Evolutionary conservation across 2,797 vertebrate genomes (phyloP), one percentile per base, ranked within the genome.

Genomic region (Tarsius wallacei): DNA sequence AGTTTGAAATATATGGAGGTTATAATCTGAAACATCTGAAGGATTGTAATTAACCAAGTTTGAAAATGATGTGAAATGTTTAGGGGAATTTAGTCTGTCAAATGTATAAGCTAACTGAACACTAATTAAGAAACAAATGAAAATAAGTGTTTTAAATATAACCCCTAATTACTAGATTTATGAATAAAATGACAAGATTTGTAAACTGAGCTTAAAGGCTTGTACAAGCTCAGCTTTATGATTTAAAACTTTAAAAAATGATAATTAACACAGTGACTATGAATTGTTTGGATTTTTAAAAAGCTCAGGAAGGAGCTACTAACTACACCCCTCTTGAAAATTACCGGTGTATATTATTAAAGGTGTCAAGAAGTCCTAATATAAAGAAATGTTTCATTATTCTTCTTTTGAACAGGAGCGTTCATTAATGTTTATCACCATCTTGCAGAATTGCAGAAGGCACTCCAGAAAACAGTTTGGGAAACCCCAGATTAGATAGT

Each of bases 71-170:
- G 22, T 91, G 78, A 96, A 94, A 93, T 87, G 42, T 70, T 91
- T 89, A 83, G 5, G 19, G 31, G 26, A 86, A 86, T 74, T 82
- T 59, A 78, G 14, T 71, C 51, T 87, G 42, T 84, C 36, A 91
- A 95, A 80, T 66, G 21, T 84, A 80, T 57, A 61, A 87, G 31
- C 22, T 82, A 95, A 96, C 0, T 93, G 76, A 85, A 93, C 28
- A 88, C 28, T 80, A 77, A 76, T 81, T 87, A 63, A 89, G 26
- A 70, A 97, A 95, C 19, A 94, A 95, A 87, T 51, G 16, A 90
- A 94, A 96, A 61, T 82, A 2, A 80, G 6, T 93, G n/a, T 82
- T 82, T 96, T 81, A 91, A 82, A 78, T 74, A 85, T 76, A 87
- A 74, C 5, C 19, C 68, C 16, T 93, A 84, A 83, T 97, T 86